Conservation (phyloP, 2,797 vertebrate genomes). For the Vireo griseus region DNA sequence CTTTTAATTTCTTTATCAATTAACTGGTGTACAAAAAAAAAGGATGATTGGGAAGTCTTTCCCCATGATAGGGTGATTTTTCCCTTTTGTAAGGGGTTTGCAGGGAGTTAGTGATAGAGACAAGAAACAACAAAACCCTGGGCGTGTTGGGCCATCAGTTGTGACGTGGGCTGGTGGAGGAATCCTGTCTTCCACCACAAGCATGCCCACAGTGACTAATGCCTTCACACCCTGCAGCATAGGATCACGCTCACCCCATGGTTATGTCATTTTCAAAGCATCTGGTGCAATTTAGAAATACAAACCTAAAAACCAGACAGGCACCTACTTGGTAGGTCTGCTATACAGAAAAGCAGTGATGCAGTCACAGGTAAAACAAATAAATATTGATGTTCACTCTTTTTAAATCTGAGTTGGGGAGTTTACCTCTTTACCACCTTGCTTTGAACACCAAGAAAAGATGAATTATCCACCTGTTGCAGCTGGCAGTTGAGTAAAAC, state of each 20-base stretch:
- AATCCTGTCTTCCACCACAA: not conserved
- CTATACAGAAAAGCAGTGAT: not conserved
- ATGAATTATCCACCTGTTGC: not conserved
- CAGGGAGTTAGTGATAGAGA: not conserved
- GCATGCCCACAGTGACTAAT: not conserved
- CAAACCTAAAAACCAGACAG: not conserved
- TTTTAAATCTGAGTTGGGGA: not conserved
- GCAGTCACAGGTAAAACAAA: not conserved
- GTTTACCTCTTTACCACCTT: not conserved
- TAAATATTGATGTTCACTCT: not conserved
- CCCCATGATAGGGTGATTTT: accelerated
- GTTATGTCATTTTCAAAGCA: conserved; percentile 24
- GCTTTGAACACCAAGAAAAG: not conserved
- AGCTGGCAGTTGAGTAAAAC: not conserved
- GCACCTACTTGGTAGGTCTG: not conserved
- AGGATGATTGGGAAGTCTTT: not conserved
- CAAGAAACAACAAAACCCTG: conserved; percentile 25
- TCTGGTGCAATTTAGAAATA: not conserved
- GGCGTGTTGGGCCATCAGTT: not conserved
- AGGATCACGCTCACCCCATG: not conserved
- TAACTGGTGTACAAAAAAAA: not conserved
- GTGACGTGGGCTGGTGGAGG: not conserved
- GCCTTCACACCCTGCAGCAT: not conserved
- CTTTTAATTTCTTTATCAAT: not conserved
- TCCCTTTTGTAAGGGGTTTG: not conserved